These are phyloP conservation scores for Scrobipalpa costella DNA, from an alignment of 2,888 invertebrate genomes.

Conservation along the genomic window DNA sequence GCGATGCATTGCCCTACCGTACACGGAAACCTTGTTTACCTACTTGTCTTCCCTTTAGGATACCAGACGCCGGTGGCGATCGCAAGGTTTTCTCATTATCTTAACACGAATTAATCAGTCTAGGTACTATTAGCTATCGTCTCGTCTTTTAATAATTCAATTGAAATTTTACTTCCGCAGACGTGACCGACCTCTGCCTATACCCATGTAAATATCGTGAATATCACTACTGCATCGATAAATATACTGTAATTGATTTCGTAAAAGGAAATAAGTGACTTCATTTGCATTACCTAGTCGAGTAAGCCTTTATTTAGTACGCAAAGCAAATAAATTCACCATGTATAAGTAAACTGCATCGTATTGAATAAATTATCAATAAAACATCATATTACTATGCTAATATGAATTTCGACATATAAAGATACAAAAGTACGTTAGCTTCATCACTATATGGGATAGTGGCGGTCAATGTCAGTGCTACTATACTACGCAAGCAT, in stretches of 20 bases:
- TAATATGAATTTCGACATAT: slow-evolving; percentile 38
- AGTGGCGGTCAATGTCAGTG: slow-evolving; percentile 64
- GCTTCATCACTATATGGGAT: slow-evolving; percentile 20
- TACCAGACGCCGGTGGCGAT: slow-evolving; percentile 57
- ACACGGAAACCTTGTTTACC: slow-evolving; percentile 71
- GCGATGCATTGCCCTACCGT: slow-evolving; percentile 73
- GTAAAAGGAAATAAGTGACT: slow-evolving; percentile 66
- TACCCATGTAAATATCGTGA: slow-evolving; percentile 41
- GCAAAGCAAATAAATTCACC: slow-evolving; percentile 48
- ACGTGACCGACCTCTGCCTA: slow-evolving; percentile 52
- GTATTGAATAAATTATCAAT: slow-evolving; percentile 61
- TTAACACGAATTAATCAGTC: slow-evolving; percentile 50
- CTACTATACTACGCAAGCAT: slow-evolving; percentile 44
- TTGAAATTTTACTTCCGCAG: slow-evolving; percentile 62
- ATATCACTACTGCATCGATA: slow-evolving; percentile 54
- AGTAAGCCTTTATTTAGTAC: slow-evolving; percentile 61
- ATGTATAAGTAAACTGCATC: slow-evolving; percentile 45
- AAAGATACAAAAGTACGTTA: slow-evolving; percentile 30
- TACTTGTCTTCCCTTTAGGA: slow-evolving; percentile 74
- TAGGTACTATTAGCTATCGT: slow-evolving; percentile 46
- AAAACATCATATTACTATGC: slow-evolving; percentile 55
- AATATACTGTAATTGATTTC: slow-evolving; percentile 33
- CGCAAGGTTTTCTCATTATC: slow-evolving; percentile 64
- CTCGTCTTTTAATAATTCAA: slow-evolving; percentile 55
- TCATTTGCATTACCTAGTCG: slow-evolving; percentile 64